Evolutionary conservation across 2,113 vertebrate species (phyloP).

Genomic region (Guaruba guarouba): DNA sequence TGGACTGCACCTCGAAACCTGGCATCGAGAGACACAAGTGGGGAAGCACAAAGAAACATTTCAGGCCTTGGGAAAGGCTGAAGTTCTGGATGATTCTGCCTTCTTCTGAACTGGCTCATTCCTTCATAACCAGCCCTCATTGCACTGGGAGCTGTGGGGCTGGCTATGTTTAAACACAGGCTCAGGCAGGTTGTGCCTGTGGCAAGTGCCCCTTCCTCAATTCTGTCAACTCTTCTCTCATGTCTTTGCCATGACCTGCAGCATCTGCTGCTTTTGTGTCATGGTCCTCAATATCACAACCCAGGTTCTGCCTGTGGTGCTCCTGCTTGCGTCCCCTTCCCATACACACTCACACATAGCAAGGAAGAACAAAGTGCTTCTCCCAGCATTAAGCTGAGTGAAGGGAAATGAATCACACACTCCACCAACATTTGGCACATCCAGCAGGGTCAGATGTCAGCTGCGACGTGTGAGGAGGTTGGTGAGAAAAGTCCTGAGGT

Average conservation of each 20-base stretch:
- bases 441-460: not conserved
- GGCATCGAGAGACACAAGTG: not conserved
- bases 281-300: fast-evolving
- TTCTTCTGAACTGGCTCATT: not conserved
- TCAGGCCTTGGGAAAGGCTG: not conserved
- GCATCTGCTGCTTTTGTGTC: not conserved
- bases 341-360: not conserved
- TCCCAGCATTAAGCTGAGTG: not conserved
- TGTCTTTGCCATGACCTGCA: not conserved
- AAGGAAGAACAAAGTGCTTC: not conserved
- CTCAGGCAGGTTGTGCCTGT: not conserved
- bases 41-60: not conserved
- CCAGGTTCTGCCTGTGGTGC: not conserved
- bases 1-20: not conserved
- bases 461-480: not conserved
- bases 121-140: not conserved
- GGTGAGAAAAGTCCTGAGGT: not conserved
- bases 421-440: not conserved
- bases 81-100: not conserved
- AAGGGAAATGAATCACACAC: not conserved
- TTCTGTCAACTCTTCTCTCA: not conserved
- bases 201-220: not conserved
- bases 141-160: not conserved
- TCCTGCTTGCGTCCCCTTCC: not conserved
- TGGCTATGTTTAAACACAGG: not conserved